These are phyloP conservation scores for Pectinophora gossypiella DNA, from an alignment of 1,140 invertebrate genomes.

Conservation along the genomic window DNA sequence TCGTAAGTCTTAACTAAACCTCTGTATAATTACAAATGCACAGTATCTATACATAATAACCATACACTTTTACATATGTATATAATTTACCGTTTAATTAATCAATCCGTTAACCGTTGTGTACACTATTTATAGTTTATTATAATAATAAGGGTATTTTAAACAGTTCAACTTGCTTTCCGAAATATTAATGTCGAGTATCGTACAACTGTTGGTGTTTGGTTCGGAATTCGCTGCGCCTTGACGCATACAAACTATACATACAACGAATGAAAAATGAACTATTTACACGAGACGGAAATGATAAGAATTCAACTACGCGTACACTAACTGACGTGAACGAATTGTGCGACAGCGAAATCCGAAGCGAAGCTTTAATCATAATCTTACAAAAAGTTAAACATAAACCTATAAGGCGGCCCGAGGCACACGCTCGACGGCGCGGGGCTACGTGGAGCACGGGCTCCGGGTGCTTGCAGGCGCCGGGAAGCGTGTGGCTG, in stretches of 20 bases:
- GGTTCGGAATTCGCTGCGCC: conserved; percentile 20
- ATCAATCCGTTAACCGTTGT: conserved; percentile 27
- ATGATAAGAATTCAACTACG: conserved; percentile 39
- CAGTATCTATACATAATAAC: conserved; percentile 62
- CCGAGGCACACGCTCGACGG: background rate
- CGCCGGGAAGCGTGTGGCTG: no score
- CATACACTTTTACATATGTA: conserved; percentile 61
- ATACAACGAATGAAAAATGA: conserved; percentile 18
- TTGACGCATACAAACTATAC: conserved; percentile 19
- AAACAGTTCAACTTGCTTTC: conserved; percentile 14
- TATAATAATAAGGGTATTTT: conserved; percentile 13
- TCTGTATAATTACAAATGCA: conserved; percentile 73
- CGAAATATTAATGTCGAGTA: conserved; percentile 8
- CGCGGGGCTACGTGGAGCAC: no score
- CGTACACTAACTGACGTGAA: conserved; percentile 31
- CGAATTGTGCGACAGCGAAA: conserved; percentile 20
- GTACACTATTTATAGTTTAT: conserved; percentile 40
- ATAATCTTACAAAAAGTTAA: conserved; percentile 21
- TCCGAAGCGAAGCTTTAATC: conserved; percentile 36
- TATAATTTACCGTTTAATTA: conserved; percentile 46
- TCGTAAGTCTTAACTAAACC: conserved; percentile 50
- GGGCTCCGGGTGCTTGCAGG: no score
- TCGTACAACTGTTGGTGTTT: conserved; percentile 13
- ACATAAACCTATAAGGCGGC: conserved; percentile 9
- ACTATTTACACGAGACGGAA: conserved; percentile 38